A percentile compares a stretch with the other conserved stretches of the same genome.
These are phyloP conservation scores for Incurvaria masculella DNA, from an alignment of 2,888 invertebrate species.

Conservation along the genomic window DNA sequence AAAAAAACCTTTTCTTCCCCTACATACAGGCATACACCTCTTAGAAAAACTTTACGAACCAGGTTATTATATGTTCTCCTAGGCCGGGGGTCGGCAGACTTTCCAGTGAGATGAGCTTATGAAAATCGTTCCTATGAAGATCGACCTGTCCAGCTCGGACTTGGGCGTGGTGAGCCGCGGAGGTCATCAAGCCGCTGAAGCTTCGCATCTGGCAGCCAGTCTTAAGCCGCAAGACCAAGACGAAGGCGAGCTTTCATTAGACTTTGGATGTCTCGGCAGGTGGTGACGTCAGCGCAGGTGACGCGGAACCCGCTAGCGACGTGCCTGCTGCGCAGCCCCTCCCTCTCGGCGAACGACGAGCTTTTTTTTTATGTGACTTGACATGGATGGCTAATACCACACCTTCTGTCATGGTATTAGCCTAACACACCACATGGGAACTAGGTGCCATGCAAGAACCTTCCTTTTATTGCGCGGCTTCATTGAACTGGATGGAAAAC, in stretches of 20 bases:
- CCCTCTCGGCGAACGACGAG: conserved; percentile 74
- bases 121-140: no score
- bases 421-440: no score
- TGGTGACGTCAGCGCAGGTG: conserved; percentile 45
- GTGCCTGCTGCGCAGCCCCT: conserved; percentile 44
- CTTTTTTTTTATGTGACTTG: conserved; percentile 67
- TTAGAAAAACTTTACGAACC: no score
- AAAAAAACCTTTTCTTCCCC: no score
- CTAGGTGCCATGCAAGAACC: no score
- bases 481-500: no score
- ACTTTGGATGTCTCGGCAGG: conserved; percentile 22
- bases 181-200: conserved; percentile 74
- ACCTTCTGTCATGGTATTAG: no score
- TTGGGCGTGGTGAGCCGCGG: conserved; percentile 82
- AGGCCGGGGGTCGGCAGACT: no score
- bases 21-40: no score
- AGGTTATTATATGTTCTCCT: conserved; percentile 76
- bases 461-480: no score
- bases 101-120: no score
- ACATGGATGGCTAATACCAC: no score
- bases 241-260: conserved; percentile 27
- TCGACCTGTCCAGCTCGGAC: conserved; percentile 89
- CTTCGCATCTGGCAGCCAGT: conserved; percentile 74
- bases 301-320: conserved; percentile 44
- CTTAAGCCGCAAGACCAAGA: conserved; percentile 60